A percentile compares a stretch with the other conserved stretches of the same genome.
phyloP scores from a whole-genome alignment of 1,140 invertebrate genomes.

The Neodiprion pinetum region DNA sequence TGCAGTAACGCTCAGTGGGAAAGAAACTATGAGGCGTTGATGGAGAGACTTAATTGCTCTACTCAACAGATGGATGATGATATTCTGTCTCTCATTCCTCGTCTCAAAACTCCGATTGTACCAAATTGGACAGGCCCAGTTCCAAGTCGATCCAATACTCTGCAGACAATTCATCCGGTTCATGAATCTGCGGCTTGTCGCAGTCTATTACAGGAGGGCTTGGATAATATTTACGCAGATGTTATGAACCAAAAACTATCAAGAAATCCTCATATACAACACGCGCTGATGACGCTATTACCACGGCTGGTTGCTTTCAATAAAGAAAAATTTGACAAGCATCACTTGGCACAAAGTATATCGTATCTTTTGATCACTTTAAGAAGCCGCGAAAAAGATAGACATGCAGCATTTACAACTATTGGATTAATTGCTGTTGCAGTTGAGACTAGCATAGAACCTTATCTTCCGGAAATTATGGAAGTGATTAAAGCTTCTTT shows the following conservation, averaged over 20 bases:
- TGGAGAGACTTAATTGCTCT: conserved; percentile 62
- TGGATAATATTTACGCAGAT: conserved; percentile 81
- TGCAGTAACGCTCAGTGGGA: conserved; percentile 93
- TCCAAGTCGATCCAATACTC: conserved; percentile 43
- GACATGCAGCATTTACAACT: conserved; percentile 85
- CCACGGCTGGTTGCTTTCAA: conserved; percentile 96
- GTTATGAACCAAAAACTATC: conserved; percentile 80
- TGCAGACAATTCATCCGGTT: conserved; percentile 57
- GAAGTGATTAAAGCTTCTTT: conserved; percentile 82
- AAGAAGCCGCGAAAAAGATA: conserved; percentile 81
- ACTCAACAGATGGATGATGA: conserved; percentile 63
- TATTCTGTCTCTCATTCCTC: conserved; percentile 67
- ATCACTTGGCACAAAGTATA: conserved; percentile 81
- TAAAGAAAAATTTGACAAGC: conserved; percentile 78
- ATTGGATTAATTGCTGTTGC: conserved; percentile 91
- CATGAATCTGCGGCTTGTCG: conserved; percentile 90
- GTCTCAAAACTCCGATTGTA: conserved; percentile 65
- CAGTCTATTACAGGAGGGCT: conserved; percentile 83
- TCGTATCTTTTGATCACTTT: conserved; percentile 79
- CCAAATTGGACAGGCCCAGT: conserved; percentile 60
- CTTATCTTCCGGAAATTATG: conserved; percentile 85
- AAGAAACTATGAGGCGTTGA: conserved; percentile 76
- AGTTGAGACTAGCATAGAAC: conserved; percentile 83
- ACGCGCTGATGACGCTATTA: conserved; percentile 85
- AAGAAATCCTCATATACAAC: conserved; percentile 84